These are phyloP conservation scores for Tetranychus piercei DNA, from an alignment of 2,888 invertebrate species.

Conservation along the genomic window DNA sequence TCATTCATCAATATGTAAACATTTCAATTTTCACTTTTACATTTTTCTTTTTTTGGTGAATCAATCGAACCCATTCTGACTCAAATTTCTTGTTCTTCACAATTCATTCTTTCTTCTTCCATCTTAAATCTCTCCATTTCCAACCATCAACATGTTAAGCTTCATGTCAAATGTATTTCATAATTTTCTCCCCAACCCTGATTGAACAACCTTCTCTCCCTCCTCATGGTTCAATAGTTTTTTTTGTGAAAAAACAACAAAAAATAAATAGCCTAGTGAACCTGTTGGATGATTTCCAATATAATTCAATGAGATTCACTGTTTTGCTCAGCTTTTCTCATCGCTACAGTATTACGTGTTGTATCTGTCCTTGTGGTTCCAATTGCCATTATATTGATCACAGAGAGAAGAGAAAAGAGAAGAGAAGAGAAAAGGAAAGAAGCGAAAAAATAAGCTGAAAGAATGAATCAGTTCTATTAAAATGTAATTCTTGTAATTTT, in stretches of 20 bases:
- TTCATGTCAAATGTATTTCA: not conserved
- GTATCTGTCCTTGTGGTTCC: not conserved
- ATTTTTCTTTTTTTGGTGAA: no score
- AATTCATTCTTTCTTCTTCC: no score
- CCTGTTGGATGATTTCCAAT: not conserved
- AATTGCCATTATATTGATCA: not conserved
- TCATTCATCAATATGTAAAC: no score
- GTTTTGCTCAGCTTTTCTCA: not conserved
- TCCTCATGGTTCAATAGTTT: not conserved
- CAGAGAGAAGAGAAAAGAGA: not conserved
- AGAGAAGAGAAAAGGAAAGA: not conserved
- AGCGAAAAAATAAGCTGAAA: not conserved
- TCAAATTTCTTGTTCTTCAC: no score
- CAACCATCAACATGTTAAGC: not conserved
- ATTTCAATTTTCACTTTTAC: no score
- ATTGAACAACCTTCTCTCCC: constrained; percentile 1
- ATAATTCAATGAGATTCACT: not conserved
- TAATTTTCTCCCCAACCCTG: not conserved
- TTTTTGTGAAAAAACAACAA: not conserved
- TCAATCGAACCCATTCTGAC: no score
- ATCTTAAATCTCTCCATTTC: not conserved
- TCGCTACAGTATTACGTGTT: not conserved
- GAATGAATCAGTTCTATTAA: no score
- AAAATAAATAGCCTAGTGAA: not conserved
- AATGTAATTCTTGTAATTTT: no score